Evolutionary conservation across 2,797 vertebrate genomes (phyloP).

Genomic region (Eospalax fontanierii): DNA sequence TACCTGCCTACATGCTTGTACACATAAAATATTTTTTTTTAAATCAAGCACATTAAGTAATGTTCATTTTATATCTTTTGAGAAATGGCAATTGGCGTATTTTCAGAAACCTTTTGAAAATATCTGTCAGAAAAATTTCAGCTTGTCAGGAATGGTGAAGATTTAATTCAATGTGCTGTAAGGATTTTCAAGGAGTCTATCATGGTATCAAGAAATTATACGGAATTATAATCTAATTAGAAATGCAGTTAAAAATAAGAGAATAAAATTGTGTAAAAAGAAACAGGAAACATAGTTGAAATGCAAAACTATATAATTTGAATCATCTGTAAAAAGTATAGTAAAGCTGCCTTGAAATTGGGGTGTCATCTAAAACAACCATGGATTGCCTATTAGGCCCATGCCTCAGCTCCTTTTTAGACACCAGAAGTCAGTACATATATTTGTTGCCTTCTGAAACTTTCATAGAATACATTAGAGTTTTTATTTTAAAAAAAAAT

Average conservation of each 20-base stretch:
- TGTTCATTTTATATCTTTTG: constrained; percentile 52
- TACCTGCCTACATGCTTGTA: too few relatives aligned
- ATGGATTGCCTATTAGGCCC: constrained; percentile 33
- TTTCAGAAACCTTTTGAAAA: constrained; percentile 63
- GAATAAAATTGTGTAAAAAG: constrained; percentile 35
- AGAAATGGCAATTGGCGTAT: constrained; percentile 55
- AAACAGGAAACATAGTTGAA: constrained; percentile 70
- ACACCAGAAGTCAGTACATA: background rate
- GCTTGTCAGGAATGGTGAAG: constrained; percentile 34
- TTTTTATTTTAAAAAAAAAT: background rate
- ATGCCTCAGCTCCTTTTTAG: background rate
- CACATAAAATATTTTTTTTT: too few relatives aligned
- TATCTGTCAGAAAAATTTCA: constrained; percentile 61
- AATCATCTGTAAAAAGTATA: constrained; percentile 57
- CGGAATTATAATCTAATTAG: constrained; percentile 10
- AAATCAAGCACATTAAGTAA: constrained; percentile 59
- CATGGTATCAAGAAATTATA: constrained; percentile 46
- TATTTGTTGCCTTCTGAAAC: background rate
- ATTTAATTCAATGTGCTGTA: constrained; percentile 22
- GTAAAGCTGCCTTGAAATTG: constrained; percentile 48
- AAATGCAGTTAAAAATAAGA: constrained; percentile 25
- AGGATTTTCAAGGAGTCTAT: constrained; percentile 44
- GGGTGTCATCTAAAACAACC: background rate
- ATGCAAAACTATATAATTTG: constrained; percentile 27
- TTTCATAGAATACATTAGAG: background rate